Conservation (phyloP, 1,140 invertebrate species). For the Diachasmimorpha longicaudata region DNA sequence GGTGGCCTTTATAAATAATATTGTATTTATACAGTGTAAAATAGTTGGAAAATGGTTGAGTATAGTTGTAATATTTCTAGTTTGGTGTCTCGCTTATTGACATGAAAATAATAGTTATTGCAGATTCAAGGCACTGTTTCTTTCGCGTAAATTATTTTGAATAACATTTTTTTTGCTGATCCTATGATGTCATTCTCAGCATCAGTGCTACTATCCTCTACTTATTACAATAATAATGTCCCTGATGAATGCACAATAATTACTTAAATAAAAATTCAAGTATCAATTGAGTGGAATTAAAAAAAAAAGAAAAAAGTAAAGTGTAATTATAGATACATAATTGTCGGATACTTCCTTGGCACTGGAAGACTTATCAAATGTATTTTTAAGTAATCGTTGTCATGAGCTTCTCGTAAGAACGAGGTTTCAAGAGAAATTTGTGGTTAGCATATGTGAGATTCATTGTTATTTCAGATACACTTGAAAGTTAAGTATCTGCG, state of each 20-base stretch:
- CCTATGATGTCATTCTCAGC: background rate
- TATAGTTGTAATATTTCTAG: background rate
- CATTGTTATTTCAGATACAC: background rate
- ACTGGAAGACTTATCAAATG: background rate
- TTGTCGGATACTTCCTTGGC: background rate
- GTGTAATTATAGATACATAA: background rate
- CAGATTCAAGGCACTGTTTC: background rate
- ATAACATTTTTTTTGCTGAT: background rate
- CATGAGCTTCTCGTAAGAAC: background rate
- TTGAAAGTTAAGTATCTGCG: background rate
- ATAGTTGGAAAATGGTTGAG: background rate
- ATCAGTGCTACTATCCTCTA: background rate
- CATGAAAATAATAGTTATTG: background rate
- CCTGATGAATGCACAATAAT: background rate
- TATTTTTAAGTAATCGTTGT: conserved; percentile 5
- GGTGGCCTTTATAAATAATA: background rate
- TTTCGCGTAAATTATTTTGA: background rate
- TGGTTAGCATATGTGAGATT: background rate
- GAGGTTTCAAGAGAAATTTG: background rate
- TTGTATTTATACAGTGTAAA: background rate
- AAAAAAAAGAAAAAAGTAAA: background rate
- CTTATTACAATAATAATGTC: conserved; percentile 3
- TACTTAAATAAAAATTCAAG: background rate
- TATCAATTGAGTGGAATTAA: background rate
- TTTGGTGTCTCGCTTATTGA: background rate